A percentile compares a stretch with the other conserved stretches of the same genome.
These are phyloP conservation scores for Asarcornis scutulata DNA, from an alignment of 2,113 vertebrate genomes.

Conservation along the genomic window DNA sequence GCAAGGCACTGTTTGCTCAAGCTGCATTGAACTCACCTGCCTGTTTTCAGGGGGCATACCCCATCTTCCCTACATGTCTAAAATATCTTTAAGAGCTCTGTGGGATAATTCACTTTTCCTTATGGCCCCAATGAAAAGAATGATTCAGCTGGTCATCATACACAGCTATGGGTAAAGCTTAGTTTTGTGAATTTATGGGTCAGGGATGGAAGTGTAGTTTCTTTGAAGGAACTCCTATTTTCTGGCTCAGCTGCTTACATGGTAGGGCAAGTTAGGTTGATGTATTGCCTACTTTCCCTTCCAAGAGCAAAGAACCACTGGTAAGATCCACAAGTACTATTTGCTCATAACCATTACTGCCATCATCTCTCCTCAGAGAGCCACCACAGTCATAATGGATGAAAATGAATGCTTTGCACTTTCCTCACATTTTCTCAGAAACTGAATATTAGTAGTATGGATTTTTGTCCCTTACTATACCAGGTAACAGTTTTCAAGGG, in stretches of 20 bases:
- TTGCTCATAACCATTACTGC: not conserved
- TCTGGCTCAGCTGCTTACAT: not conserved
- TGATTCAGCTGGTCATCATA: not conserved
- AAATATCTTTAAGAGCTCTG: not conserved
- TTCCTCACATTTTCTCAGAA: not conserved
- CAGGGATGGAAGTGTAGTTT: not conserved
- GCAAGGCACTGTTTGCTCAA: rapidly evolving
- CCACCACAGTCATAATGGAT: rapidly evolving
- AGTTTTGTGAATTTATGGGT: not conserved
- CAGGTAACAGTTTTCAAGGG: not conserved
- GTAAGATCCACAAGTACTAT: not conserved
- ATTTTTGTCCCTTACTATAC: not conserved
- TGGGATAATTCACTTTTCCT: not conserved
- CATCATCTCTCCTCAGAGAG: not conserved
- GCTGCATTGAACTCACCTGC: not conserved
- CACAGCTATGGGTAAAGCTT: not conserved
- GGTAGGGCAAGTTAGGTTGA: not conserved
- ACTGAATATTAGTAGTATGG: not conserved
- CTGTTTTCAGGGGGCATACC: not conserved
- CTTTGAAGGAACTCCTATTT: not conserved
- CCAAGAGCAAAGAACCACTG: not conserved
- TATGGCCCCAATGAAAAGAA: not conserved
- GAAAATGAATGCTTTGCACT: not conserved
- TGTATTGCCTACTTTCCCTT: not conserved
- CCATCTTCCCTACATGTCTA: rapidly evolving